A percentile compares a stretch with the other conserved stretches of the same genome.
These are phyloP conservation scores for Thymelicus lineola DNA, from an alignment of 2,888 invertebrate genomes.

Conservation along the genomic window DNA sequence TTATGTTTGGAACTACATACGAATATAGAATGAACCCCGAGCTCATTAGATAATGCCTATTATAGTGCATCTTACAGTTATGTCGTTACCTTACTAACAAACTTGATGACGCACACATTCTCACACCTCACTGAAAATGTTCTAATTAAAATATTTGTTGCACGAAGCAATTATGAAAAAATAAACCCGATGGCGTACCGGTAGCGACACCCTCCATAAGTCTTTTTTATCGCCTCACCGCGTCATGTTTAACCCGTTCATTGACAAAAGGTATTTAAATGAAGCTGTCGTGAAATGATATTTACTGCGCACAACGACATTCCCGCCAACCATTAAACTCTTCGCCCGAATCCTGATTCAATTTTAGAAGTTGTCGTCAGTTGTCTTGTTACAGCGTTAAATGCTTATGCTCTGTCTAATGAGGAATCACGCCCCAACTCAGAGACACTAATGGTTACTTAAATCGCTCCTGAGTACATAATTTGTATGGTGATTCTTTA, in stretches of 20 bases:
- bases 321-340: slow-evolving; percentile 64
- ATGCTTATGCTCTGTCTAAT: not conserved
- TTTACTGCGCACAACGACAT: slow-evolving; percentile 77
- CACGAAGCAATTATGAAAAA: slow-evolving; percentile 72
- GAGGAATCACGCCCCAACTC: too few species aligned
- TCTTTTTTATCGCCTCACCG: slow-evolving; percentile 78
- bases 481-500: too few species aligned
- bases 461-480: too few species aligned
- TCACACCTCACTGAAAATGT: slow-evolving; percentile 35
- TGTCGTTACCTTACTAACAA: slow-evolving; percentile 13
- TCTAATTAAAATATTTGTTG: slow-evolving; percentile 80
- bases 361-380: slow-evolving; percentile 47
- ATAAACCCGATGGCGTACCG: slow-evolving; percentile 57
- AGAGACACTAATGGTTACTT: too few species aligned
- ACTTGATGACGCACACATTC: slow-evolving; percentile 16
- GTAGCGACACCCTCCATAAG: slow-evolving; percentile 73
- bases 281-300: slow-evolving; percentile 80
- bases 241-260: slow-evolving; percentile 81
- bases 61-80: slow-evolving; percentile 2
- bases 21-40: not conserved
- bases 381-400: not conserved
- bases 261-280: slow-evolving; percentile 86
- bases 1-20: too few species aligned
- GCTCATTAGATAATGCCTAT: slow-evolving; percentile 6
- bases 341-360: slow-evolving; percentile 58